Base-by-base conservation (phyloP, 2,888 invertebrate genomes). In the Drosophila nr. fundita region DNA sequence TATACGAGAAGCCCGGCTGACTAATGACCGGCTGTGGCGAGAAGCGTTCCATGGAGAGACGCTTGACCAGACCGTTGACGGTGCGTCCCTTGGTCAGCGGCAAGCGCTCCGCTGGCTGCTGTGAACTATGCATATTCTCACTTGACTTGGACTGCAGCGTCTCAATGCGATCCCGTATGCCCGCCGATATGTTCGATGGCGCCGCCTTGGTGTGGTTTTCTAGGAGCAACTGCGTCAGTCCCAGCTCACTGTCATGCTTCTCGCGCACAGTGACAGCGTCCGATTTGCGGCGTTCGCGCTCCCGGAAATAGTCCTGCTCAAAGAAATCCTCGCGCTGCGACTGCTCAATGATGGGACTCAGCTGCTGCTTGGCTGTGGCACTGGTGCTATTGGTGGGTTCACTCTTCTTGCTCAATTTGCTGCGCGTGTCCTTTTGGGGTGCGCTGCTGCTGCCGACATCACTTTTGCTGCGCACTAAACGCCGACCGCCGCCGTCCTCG, bases 1-100 rank as follows among this genome's bases (percentile, higher is more conserved):
- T 96, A 85, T 97, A 97, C 0, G 97, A 97, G 92, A 97, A 97
- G 36, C 97, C 97, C 90, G 96, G 95, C 90, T 96, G 96, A 80
- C 95, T 95, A 90, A 96, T 96, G 78, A 95, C 95, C 2, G 96
- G 95, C 53, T 96, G 95, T 1, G 96, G 94, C 13, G 95, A 95
- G 58, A 95, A 94, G 80, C 95, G 95, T 82, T 96, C 96, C 92
- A 95, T 95, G 74, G 95, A 96, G 69, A 97, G 92, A 78, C 96
- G 95, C 89, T 95, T 96, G 36, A 97, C 96, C 94, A 97, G 95
- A 68, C 95, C 95, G 92, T 96, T 95, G 34, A 97, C 96, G n/a
- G 96, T 95, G 53, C 95, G 94, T 34, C 96, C 96, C 92, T 95
- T 95, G 49, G 96, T 96, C 70, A 96, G 93, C 67, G 96, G 96